Conservation (phyloP, 2,113 vertebrate species). For the Proterorhinus semilunaris region DNA sequence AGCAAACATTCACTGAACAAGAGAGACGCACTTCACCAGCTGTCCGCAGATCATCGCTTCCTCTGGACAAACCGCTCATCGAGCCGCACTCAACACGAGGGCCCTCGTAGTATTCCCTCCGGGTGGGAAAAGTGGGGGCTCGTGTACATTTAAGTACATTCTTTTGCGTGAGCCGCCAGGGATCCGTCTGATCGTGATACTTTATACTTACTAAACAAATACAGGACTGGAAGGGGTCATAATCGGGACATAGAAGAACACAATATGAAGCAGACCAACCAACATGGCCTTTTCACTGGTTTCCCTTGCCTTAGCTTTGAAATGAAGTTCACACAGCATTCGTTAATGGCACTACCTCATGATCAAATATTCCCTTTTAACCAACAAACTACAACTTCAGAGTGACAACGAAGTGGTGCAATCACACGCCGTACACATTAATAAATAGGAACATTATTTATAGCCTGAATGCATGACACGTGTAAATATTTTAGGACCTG, state of each 20-base stretch:
- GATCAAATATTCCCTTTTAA: conserved; percentile 56
- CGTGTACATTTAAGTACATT: too few relatives aligned
- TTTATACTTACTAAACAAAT: background rate
- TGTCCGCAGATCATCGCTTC: too few relatives aligned
- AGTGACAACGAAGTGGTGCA: conserved; percentile 16
- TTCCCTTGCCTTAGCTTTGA: conserved; percentile 6
- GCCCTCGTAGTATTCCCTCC: too few relatives aligned
- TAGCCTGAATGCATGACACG: conserved; percentile 23
- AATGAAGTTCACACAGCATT: conserved; percentile 21
- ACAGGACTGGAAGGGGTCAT: background rate
- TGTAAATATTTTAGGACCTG: conserved; percentile 30
- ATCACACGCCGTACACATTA: conserved; percentile 18
- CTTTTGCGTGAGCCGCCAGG: too few relatives aligned
- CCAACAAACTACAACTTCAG: conserved; percentile 20
- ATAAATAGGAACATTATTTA: conserved; percentile 35
- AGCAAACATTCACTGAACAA: too few relatives aligned
- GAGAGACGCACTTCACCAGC: too few relatives aligned
- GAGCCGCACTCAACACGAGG: too few relatives aligned
- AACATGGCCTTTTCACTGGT: background rate
- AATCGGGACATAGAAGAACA: background rate
- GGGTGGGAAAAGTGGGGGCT: too few relatives aligned
- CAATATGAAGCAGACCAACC: background rate
- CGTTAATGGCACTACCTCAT: conserved; percentile 20
- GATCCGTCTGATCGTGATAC: too few relatives aligned
- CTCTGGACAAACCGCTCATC: too few relatives aligned